Conservation (phyloP, 1,140 invertebrate species). For the Ceratina calcarata region DNA sequence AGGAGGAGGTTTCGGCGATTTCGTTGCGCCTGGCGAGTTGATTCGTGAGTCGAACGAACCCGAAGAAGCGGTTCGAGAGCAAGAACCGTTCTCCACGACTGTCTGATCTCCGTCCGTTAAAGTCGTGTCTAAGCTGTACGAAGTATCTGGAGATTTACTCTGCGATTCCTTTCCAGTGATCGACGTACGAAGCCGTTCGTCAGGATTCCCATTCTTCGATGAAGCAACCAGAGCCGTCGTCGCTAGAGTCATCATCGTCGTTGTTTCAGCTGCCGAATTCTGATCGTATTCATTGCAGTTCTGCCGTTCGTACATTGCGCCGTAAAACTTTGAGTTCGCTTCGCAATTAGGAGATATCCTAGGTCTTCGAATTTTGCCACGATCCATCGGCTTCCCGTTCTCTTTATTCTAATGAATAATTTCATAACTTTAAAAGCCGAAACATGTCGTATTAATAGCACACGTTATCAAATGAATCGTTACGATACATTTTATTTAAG, state of each 20-base stretch:
- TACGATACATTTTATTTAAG: not conserved
- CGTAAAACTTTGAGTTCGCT: conserved; percentile 75
- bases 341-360: conserved; percentile 70
- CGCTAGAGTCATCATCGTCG: not conserved
- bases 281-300: conserved; percentile 42
- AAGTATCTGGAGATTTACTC: conserved; percentile 56
- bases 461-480: conserved; percentile 23
- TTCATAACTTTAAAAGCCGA: conserved; percentile 61
- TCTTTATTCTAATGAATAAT: conserved; percentile 76
- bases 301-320: conserved; percentile 69
- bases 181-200: conserved; percentile 50
- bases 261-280: not conserved
- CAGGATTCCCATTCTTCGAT: conserved; percentile 33
- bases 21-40: conserved; percentile 54
- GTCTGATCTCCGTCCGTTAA: conserved; percentile 74
- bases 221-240: conserved; percentile 3
- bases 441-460: conserved; percentile 31
- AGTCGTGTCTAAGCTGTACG: conserved; percentile 66
- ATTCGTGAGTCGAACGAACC: conserved; percentile 40
- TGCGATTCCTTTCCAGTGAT: conserved; percentile 43
- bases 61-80: conserved; percentile 45
- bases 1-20: conserved; percentile 76
- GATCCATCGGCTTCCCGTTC: conserved; percentile 73
- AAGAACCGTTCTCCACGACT: conserved; percentile 71
- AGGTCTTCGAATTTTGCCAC: conserved; percentile 73